Conservation (phyloP, 2,797 vertebrate species). For the Pterois miles region DNA sequence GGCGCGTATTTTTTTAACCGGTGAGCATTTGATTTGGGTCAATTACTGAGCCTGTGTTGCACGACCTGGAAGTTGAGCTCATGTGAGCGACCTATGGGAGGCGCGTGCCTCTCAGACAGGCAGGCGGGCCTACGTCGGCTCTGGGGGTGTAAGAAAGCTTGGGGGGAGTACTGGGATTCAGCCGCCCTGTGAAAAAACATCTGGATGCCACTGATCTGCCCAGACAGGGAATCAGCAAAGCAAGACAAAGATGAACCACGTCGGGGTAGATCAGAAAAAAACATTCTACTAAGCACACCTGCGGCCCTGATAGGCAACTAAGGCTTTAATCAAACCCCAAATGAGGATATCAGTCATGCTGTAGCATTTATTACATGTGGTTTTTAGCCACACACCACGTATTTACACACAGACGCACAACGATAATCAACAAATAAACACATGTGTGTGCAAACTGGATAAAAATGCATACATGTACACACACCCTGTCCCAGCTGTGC, state of each 20-base stretch:
- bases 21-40: constrained; percentile 70
- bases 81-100: constrained; percentile 68
- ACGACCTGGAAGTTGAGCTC: constrained; percentile 72
- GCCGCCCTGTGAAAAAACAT: constrained; percentile 54
- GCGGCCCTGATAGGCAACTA: constrained; percentile 55
- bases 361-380: constrained; percentile 50
- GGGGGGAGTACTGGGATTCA: constrained; percentile 37
- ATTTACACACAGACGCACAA: constrained; percentile 50
- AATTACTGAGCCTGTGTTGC: constrained; percentile 60
- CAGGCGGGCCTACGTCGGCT: constrained; percentile 48
- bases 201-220: constrained; percentile 70
- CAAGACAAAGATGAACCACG: constrained; percentile 60
- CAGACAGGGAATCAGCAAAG: constrained; percentile 62
- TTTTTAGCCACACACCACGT: constrained; percentile 57
- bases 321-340: constrained; percentile 61
- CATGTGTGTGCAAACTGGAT: background rate
- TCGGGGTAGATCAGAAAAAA: constrained; percentile 48
- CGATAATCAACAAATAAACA: constrained; percentile 56
- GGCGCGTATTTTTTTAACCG: constrained; percentile 44
- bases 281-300: constrained; percentile 64
- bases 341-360: constrained; percentile 56
- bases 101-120: constrained; percentile 54
- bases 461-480: constrained; percentile 39
- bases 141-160: constrained; percentile 25
- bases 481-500: constrained; percentile 58